These are phyloP conservation scores for Bucorvus abyssinicus DNA, from an alignment of 2,797 vertebrate genomes.

Conservation along the genomic window DNA sequence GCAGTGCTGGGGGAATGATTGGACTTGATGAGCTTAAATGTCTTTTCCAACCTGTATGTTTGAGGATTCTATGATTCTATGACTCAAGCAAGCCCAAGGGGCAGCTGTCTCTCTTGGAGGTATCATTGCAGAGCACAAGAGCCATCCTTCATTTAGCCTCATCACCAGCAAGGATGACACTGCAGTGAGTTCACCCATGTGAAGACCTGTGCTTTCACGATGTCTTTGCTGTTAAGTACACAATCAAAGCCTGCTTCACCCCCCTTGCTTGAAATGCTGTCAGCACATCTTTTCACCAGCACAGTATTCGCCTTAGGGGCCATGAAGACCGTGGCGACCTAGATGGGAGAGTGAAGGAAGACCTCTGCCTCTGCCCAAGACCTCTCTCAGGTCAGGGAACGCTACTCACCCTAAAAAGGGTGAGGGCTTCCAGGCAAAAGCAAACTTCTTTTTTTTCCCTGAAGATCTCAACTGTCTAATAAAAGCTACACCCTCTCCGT, in stretches of 20 bases:
- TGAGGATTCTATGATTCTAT: not conserved
- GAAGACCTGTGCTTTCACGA: not conserved
- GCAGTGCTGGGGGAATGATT: not conserved
- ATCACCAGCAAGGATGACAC: not conserved
- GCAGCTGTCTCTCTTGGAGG: no score
- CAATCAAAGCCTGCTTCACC: not conserved
- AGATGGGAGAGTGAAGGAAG: not conserved
- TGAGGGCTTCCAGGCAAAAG: not conserved
- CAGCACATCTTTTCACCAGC: not conserved
- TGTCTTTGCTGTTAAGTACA: not conserved
- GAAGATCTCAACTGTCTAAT: not conserved
- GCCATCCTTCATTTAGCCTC: rapidly evolving
- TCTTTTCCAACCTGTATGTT: not conserved
- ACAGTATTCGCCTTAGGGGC: not conserved
- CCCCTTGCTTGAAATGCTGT: not conserved
- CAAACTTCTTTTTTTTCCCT: not conserved
- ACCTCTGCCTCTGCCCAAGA: not conserved
- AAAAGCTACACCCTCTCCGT: not conserved
- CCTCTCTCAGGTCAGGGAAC: not conserved
- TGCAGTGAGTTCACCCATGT: not conserved
- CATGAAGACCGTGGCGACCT: not conserved
- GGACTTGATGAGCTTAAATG: no score
- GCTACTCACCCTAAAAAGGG: not conserved
- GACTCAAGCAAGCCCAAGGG: not conserved
- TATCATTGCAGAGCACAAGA: not conserved